phyloP scores from a whole-genome alignment of 37 sponge, comb jelly and placozoan species.

The Amphimedon queenslandica region DNA sequence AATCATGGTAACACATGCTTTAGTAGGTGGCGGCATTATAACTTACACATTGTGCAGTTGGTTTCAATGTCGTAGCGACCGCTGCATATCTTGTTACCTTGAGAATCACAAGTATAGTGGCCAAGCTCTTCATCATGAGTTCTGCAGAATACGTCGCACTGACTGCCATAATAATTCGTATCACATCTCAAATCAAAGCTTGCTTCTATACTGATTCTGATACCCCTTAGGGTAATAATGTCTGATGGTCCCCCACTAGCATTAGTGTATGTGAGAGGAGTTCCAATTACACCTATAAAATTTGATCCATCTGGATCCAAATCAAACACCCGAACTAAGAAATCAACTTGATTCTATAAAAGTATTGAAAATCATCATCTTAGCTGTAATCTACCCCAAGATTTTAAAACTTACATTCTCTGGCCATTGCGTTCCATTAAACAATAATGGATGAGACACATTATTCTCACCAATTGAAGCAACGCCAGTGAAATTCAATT shows the following conservation, averaged over 20 bases:
- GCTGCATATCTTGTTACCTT: slow-evolving; percentile 20
- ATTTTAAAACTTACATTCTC: background rate
- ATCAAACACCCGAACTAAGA: no score
- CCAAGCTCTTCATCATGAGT: slow-evolving; percentile 5
- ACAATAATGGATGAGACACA: background rate
- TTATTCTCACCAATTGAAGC: no score
- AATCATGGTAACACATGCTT: background rate
- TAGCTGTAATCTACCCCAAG: background rate
- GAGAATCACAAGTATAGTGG: slow-evolving; percentile 27
- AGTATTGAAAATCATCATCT: no score
- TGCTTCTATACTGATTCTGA: no score
- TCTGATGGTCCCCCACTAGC: no score
- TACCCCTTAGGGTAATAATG: no score
- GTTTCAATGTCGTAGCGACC: slow-evolving; percentile 1
- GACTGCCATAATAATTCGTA: slow-evolving; percentile 13
- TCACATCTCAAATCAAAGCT: slow-evolving; percentile 25
- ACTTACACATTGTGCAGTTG: background rate
- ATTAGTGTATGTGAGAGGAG: no score
- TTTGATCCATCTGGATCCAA: no score
- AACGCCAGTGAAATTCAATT: no score
- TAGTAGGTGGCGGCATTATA: background rate
- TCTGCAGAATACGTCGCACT: slow-evolving; percentile 21
- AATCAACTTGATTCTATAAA: no score
- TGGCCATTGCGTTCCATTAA: background rate
- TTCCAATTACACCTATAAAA: no score